Percentiles rank a stretch among this genome's conserved stretches.
These are phyloP conservation scores for Ceryle rudis DNA, from an alignment of 2,797 vertebrate species.

Conservation along the genomic window DNA sequence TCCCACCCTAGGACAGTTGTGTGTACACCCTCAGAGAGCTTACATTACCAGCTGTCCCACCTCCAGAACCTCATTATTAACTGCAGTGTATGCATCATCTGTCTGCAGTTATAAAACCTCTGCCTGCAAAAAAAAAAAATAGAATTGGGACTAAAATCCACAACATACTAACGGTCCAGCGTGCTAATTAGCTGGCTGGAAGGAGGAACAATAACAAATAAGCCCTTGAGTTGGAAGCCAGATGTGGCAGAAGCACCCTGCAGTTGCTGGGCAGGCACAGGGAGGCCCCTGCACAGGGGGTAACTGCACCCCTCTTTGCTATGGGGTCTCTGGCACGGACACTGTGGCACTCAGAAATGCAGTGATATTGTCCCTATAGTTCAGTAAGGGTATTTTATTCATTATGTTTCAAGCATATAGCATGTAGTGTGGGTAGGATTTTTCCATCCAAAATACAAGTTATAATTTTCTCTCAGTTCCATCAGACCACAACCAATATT, in stretches of 20 bases:
- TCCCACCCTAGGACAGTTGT: not conserved
- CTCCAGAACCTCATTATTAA: not conserved
- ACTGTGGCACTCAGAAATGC: not conserved
- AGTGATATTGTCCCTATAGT: not conserved
- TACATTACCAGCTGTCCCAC: not conserved
- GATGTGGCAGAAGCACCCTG: not conserved
- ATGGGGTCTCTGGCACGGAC: not conserved
- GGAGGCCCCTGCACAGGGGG: not conserved
- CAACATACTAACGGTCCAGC: rapidly evolving
- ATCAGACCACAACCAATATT: not conserved
- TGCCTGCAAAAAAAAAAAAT: not conserved
- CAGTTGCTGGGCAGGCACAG: not conserved
- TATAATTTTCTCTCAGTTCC: not conserved
- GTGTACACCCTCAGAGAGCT: not conserved
- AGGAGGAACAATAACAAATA: slow-evolving; percentile 8
- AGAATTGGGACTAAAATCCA: not conserved
- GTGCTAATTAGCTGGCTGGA: not conserved
- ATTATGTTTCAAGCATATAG: not conserved
- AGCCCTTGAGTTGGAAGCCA: not conserved
- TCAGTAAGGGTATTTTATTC: not conserved
- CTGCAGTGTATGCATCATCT: not conserved
- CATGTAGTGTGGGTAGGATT: not conserved
- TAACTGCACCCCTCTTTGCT: not conserved
- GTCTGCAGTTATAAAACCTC: not conserved
- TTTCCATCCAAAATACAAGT: not conserved